These are phyloP conservation scores for Ceuthmochares aereus DNA, from an alignment of 2,113 vertebrate species.

Conservation along the genomic window DNA sequence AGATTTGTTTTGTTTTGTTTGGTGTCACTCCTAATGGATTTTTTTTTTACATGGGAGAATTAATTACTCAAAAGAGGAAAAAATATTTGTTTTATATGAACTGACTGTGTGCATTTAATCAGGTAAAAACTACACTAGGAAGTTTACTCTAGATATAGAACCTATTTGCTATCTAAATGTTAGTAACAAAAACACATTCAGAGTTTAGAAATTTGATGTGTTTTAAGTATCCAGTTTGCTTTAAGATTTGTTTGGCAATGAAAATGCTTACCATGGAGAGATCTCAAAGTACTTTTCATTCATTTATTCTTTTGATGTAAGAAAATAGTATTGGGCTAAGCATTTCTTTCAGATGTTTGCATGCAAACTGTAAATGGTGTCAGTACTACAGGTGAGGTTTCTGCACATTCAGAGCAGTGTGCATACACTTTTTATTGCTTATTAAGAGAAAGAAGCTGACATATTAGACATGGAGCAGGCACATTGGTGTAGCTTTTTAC, in stretches of 20 bases:
- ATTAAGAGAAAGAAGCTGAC: neutral
- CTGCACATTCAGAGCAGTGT: neutral
- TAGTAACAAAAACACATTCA: neutral
- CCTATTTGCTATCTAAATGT: neutral
- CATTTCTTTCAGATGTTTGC: neutral
- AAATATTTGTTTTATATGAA: neutral
- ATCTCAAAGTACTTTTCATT: neutral
- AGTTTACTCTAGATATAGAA: neutral
- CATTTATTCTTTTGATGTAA: neutral
- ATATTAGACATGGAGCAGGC: neutral
- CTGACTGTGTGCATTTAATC: neutral
- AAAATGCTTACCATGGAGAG: neutral
- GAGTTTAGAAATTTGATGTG: neutral
- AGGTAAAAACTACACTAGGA: neutral
- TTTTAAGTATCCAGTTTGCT: neutral
- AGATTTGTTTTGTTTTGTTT: neutral
- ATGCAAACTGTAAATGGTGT: neutral
- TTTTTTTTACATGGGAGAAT: neutral
- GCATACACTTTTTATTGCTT: neutral
- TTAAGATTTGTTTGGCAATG: neutral
- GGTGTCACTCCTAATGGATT: neutral
- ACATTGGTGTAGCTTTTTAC: neutral
- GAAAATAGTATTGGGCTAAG: neutral
- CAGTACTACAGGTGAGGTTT: neutral
- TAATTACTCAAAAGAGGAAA: neutral